Base-by-base conservation (phyloP, 2,797 vertebrate species). In the Cyprinodon diabolis region DNA sequence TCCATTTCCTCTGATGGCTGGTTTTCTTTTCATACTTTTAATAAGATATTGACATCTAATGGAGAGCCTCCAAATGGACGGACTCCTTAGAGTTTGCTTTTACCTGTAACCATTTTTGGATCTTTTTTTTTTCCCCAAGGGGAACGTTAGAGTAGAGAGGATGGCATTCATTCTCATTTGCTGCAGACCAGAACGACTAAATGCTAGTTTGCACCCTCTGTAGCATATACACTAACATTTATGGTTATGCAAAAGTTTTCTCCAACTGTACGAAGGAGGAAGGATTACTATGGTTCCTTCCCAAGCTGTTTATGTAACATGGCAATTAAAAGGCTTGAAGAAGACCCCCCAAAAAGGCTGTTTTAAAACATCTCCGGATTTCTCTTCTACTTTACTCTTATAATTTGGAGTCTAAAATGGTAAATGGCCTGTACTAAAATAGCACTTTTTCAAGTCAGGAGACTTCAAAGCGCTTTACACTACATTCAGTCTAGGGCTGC, bases 21-120 rank as follows among this genome's bases (percentile, higher is more conserved):
- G 86, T 91, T 91, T 91, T 80, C 85, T 88, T 93, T 93, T 93
- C 69, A 89, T 90, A 92, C 86, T 91, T 94, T 92, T 92, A 93
- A 91, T 91, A 90, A 90, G 87, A 92, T 86, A 88, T 85, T 89
- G 89, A 89, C 87, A 93, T 92, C 93, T 92, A 93, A 93, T 92
- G 86, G 92, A 88, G 71, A 80, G n/a, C 72, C 81, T 90, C 70
- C 74, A 91, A 94, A 92, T 92, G 88, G 90, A 91, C 66, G 74
- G 78, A 63, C 80, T 88, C 86, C 85, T 90, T 83, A 85, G 84
- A 89, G 77, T 86, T 82, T 83, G 74, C 82, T 80, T 83, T 84
- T 86, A 68, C 73, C 66, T 78, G 60, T 66, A 74, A 80, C 78
- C 68, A 57, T 80, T 85, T 79, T 71, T 51, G 25, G 66, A 71